A percentile compares a stretch with the other conserved stretches of the same genome.
phyloP scores from a whole-genome alignment of 2,797 vertebrate species.

The Dromococcyx pavoninus region DNA sequence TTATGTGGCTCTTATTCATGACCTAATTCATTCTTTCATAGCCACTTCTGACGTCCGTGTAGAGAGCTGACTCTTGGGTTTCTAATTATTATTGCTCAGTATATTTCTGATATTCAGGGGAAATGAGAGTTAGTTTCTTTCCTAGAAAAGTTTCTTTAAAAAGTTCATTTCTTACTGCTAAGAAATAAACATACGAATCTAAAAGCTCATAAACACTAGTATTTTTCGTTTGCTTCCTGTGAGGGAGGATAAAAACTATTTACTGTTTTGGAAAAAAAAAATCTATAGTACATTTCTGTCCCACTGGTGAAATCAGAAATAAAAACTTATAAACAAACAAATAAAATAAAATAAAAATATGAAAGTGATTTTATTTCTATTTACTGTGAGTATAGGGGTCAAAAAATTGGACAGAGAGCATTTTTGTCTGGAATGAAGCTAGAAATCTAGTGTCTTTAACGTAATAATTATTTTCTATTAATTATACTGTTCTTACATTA shows the following conservation, averaged over 20 bases:
- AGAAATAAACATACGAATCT: neutral
- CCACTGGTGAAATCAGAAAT: neutral
- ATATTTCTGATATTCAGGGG: neutral
- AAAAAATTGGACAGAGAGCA: neutral
- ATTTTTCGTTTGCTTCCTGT: neutral
- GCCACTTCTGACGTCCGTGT: neutral
- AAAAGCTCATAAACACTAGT: neutral
- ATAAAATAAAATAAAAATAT: neutral
- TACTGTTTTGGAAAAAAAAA: neutral
- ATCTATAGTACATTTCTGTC: neutral
- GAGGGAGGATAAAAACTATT: neutral
- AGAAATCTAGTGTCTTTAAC: neutral
- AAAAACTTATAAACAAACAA: too few species aligned
- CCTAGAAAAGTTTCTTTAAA: neutral
- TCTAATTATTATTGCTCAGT: neutral
- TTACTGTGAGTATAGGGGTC: neutral
- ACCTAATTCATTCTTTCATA: neutral
- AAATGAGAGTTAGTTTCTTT: neutral
- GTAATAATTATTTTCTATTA: neutral
- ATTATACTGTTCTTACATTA: neutral
- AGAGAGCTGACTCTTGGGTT: neutral
- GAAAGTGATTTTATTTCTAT: neutral
- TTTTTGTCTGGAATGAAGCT: neutral
- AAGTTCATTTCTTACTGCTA: neutral
- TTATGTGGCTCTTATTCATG: neutral